These are phyloP conservation scores for Apodemus agrarius DNA, from an alignment of 2,797 vertebrate genomes.

Conservation along the genomic window DNA sequence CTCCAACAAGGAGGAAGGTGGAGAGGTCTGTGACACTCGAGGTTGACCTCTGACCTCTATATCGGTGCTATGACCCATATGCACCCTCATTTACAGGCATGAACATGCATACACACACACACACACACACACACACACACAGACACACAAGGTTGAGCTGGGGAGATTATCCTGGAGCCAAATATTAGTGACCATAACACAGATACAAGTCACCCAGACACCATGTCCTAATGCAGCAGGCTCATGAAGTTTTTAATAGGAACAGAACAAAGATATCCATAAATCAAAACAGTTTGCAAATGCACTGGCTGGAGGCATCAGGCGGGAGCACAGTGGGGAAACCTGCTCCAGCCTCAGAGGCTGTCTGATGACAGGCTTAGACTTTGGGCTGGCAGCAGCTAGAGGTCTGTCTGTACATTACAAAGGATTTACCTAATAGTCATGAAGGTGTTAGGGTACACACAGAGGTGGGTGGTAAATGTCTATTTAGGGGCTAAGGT, in stretches of 20 bases:
- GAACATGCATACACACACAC: neutral
- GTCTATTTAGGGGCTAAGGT: neutral
- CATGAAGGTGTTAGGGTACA: neutral
- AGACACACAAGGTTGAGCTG: neutral
- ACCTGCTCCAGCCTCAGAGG: neutral
- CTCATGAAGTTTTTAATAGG: neutral
- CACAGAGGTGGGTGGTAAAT: neutral
- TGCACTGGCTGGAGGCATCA: neutral
- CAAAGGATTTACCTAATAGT: neutral
- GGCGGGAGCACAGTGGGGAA: neutral
- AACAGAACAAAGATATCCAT: neutral
- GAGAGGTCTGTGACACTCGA: neutral
- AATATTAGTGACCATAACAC: neutral
- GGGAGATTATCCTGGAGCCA: neutral
- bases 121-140: neutral
- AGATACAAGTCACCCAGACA: neutral
- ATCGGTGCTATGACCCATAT: neutral
- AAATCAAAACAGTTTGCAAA: neutral
- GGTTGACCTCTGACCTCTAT: neutral
- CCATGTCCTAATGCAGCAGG: neutral
- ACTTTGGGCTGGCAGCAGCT: neutral
- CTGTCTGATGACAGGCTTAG: neutral
- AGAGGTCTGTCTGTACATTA: neutral
- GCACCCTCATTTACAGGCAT: neutral
- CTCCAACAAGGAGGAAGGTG: neutral